phyloP scores from a whole-genome alignment of 2,113 vertebrate genomes.

The Megalops atlanticus region DNA sequence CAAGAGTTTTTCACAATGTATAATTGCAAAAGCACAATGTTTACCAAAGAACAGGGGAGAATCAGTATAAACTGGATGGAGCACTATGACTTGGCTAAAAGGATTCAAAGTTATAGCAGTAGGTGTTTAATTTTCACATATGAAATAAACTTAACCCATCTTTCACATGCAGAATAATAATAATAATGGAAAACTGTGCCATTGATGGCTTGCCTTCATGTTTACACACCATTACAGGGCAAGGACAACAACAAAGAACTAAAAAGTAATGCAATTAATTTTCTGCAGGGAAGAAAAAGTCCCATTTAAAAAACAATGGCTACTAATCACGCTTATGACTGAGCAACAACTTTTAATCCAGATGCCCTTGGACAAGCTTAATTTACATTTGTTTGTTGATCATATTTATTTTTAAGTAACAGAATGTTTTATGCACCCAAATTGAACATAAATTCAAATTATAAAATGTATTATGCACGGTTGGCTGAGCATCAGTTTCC shows the following conservation, averaged over 20 bases:
- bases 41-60: too few species aligned
- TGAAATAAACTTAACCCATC: too few species aligned
- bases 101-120: too few species aligned
- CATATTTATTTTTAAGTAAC: constrained; percentile 51
- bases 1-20: too few species aligned
- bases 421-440: constrained; percentile 22
- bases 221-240: background rate
- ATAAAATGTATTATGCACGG: constrained; percentile 39
- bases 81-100: too few species aligned
- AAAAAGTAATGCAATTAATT: background rate
- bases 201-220: background rate
- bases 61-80: too few species aligned
- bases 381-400: constrained; percentile 48
- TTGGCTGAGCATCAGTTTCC: constrained; percentile 31
- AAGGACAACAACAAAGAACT: background rate
- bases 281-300: background rate
- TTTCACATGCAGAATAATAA: too few species aligned
- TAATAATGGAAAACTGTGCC: background rate
- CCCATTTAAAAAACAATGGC: background rate
- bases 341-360: background rate
- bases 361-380: constrained; percentile 27
- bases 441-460: constrained; percentile 31
- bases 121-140: too few species aligned
- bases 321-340: background rate
- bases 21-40: too few species aligned